Conservation (phyloP, 2,888 invertebrate species). For the Cephalotes varians region DNA sequence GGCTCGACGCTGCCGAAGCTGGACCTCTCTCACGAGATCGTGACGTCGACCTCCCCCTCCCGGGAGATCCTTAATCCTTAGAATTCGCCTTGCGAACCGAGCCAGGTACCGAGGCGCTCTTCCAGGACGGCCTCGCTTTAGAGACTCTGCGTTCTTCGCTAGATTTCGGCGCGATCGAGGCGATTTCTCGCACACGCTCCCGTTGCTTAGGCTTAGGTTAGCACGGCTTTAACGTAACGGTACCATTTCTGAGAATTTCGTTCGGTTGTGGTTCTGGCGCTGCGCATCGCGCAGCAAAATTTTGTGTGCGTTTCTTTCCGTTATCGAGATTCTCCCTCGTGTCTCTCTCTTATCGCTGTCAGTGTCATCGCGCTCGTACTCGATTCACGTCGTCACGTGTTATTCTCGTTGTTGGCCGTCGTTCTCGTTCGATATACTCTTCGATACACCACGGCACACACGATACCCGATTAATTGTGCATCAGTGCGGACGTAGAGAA, state of each 20-base stretch:
- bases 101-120: not conserved
- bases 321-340: not conserved
- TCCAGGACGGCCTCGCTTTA: not conserved
- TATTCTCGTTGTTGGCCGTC: no score
- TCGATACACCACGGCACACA: no score
- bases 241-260: slow-evolving; percentile 57
- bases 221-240: slow-evolving; percentile 66
- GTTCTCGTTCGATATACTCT: no score
- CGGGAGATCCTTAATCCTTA: not conserved
- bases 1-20: not conserved
- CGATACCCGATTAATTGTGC: no score
- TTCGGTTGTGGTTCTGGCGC: slow-evolving; percentile 34
- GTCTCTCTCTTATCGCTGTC: no score
- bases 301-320: not conserved
- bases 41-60: not conserved
- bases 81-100: no score
- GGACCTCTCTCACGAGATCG: not conserved
- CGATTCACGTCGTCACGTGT: not conserved
- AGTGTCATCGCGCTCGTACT: no score
- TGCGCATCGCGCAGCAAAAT: slow-evolving; percentile 57
- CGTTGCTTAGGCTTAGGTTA: slow-evolving; percentile 61
- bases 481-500: no score
- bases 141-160: not conserved
- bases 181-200: not conserved
- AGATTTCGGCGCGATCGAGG: not conserved